phyloP scores from a whole-genome alignment of 2,888 invertebrate species.

The Pristionchus japonicus region DNA sequence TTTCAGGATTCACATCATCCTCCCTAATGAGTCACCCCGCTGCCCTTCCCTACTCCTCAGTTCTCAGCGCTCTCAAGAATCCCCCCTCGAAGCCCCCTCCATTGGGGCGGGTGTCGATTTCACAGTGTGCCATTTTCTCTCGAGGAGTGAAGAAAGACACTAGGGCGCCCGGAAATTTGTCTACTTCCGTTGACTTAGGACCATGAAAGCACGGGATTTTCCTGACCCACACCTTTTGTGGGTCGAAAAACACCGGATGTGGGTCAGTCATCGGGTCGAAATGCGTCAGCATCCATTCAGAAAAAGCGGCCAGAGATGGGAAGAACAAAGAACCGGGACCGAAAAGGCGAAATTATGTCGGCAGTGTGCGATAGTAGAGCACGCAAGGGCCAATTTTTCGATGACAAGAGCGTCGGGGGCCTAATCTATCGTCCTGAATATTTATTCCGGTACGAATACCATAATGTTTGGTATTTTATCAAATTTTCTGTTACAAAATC shows the following conservation, averaged over 20 bases:
- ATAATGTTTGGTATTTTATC: too few species aligned
- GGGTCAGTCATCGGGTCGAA: neutral
- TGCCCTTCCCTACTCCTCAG: neutral
- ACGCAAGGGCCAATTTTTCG: neutral
- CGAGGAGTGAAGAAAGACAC: conserved; percentile 1
- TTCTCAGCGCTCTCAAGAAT: neutral
- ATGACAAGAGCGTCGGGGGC: neutral
- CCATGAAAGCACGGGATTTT: neutral
- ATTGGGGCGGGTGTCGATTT: neutral
- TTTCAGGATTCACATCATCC: too few species aligned
- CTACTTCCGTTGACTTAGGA: neutral
- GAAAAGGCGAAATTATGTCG: neutral
- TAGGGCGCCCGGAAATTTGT: neutral
- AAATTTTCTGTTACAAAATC: too few species aligned
- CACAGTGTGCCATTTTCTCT: neutral
- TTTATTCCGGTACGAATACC: too few species aligned
- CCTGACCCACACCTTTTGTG: neutral
- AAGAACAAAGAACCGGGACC: neutral
- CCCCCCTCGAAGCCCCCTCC: neutral
- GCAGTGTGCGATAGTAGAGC: neutral
- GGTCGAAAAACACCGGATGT: neutral
- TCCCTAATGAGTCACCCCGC: too few species aligned
- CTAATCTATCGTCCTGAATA: neutral
- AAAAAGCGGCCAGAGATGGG: neutral
- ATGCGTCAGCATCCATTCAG: neutral